phyloP scores from a whole-genome alignment of 2,888 invertebrate species.

The Caenorhabditis angaria region DNA sequence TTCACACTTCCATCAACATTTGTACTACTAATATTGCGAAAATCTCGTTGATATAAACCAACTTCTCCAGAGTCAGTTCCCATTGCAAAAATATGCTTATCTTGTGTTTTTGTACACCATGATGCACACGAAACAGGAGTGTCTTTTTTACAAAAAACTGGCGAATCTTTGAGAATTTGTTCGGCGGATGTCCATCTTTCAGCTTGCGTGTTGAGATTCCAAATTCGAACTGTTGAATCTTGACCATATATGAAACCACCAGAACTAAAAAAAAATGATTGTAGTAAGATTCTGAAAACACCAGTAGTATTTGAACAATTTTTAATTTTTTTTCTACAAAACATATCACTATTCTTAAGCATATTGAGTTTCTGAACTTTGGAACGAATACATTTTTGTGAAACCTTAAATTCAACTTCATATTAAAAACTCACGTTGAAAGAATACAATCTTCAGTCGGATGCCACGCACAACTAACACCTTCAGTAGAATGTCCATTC shows the following conservation, averaged over 20 bases:
- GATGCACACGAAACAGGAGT: not conserved
- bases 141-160: not conserved
- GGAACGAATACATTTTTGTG: too few species aligned
- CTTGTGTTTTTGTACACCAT: not conserved
- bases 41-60: too few species aligned
- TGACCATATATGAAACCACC: too few species aligned
- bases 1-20: too few species aligned
- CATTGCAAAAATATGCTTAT: not conserved
- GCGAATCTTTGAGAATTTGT: not conserved
- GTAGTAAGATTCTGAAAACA: too few species aligned
- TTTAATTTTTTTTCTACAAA: too few species aligned
- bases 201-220: not conserved
- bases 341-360: too few species aligned
- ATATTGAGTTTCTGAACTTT: too few species aligned
- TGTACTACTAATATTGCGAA: too few species aligned
- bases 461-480: not conserved
- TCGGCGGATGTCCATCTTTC: not conserved
- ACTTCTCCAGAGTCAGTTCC: too few species aligned
- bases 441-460: not conserved
- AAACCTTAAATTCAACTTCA: too few species aligned
- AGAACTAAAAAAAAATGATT: not conserved
- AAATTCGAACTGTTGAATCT: not conserved
- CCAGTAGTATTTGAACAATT: too few species aligned
- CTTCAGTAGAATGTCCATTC: not conserved
- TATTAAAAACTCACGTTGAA: constrained; percentile 1